Evolutionary conservation across 1,140 invertebrate genomes (phyloP), one percentile per base, ranked within the genome.

Genomic region (Argopecten irradians): DNA sequence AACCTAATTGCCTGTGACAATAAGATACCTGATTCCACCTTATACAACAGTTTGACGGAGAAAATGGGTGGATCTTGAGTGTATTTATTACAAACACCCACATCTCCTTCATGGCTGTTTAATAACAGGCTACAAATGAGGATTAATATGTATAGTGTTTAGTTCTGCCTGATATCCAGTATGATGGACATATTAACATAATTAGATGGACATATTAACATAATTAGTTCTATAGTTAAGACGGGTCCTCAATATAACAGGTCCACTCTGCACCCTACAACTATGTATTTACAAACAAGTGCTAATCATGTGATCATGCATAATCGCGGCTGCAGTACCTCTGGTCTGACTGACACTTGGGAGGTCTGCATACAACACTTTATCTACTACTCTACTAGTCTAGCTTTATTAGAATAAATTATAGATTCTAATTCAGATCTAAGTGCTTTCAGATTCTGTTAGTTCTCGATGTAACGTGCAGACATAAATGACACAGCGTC

Each of bases 251-350:
- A n/a, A 28, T 28, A 71, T 19, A 11, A 19, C 55, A 71, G 22
- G 16, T n/a, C 22, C n/a, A 71, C n/a, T 71, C 22, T 3, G 28
- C 55, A 71, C 55, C 55, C 55, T 71, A 71, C 55, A n/a, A 28
- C n/a, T 71, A 16, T n/a, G 19, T 71, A 46, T 46, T 39, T 46
- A 46, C 43, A 71, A 71, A 71, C 55, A 71, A 71, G 55, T 71
- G 55, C 55, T 71, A 71, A 71, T 71, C 55, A 11, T 71, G 55
- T 71, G 55, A 71, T 71, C 55, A 71, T n/a, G 55, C 22, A 71
- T 28, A 71, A 71, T 71, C 55, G 5, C 43, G 13, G 2, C 22
- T 46, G 19, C 43, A 46, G 9, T 46, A 2, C 22, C 13, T 19
- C 43, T 46, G 22, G 22, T 71, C 2, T 11, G 55, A 71, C 55